Base-by-base conservation (phyloP, 2,888 invertebrate genomes). In the Tetheella fluctuosa region DNA sequence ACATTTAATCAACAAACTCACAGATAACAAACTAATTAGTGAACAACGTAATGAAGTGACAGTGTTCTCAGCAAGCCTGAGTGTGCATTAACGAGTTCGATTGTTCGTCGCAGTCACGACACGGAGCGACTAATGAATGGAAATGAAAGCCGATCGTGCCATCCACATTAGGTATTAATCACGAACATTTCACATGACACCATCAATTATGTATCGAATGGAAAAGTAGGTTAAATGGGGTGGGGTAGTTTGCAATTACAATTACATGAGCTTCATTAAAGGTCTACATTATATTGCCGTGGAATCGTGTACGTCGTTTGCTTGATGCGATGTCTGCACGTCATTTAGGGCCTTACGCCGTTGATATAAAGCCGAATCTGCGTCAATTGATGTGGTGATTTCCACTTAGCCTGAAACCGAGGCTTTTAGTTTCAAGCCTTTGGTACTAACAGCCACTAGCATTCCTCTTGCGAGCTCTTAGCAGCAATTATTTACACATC, bases 121-220 rank as follows among this genome's bases (percentile, higher is more conserved):
- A 34, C 53, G 54, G 23, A 20, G 48, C n/a, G 48, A 12, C 3
- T 52, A 57, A 62, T 62, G 59, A 54, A 59, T 59, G 59, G 39
- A 59, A 57, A 59, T 52, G 42, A 59, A 55, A 55, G 25, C 15
- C 52, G 55, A 39, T 39, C 56, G 55, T 53, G 55, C 48, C 37
- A 54, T 56, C 42, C 23, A 52, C 64, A 56, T 30, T 52, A 58
- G 48, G 23, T 52, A 34, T 23, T 53, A 25, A 54, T 57, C 64
- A 58, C 61, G 60, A 60, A 5, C 55, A 48, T 61, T 61, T 59
- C 59, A 59, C 58, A 57, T 37, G 57, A 34, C 30, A 52, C 25
- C 34, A 15, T 23, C 48, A 57, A 63, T 59, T 48, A 57, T 54
- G 34, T 48, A 48, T 48, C 6, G 48, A 12, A 37, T 34, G 1